Percentiles rank a stretch among this genome's conserved stretches.
Evolutionary conservation across 2,113 vertebrate species (phyloP).

Genomic region (Rhinolophus sinicus): DNA sequence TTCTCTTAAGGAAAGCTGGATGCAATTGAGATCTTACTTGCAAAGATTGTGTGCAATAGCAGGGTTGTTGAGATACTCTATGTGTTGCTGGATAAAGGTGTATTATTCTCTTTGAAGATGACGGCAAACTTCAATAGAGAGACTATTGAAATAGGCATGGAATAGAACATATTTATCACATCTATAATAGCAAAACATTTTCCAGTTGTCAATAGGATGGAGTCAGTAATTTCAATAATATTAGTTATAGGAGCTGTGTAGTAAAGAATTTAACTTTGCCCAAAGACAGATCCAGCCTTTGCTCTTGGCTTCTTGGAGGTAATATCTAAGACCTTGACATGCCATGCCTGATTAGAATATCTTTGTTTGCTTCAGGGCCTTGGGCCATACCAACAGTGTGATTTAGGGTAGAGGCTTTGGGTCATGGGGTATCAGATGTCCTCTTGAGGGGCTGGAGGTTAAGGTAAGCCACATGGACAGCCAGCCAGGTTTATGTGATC

Average conservation of each 20-base stretch:
- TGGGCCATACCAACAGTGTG: background rate
- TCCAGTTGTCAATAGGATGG: background rate
- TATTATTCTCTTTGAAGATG: background rate
- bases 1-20: background rate
- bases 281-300: background rate
- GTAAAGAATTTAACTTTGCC: background rate
- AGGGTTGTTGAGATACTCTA: background rate
- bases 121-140: background rate
- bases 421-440: background rate
- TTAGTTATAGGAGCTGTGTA: background rate
- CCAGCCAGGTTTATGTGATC: background rate
- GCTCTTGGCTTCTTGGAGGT: background rate
- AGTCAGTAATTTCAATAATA: background rate
- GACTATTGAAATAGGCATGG: background rate
- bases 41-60: background rate
- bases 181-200: background rate
- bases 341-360: background rate
- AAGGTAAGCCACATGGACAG: background rate
- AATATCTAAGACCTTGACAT: background rate
- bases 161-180: background rate
- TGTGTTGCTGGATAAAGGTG: background rate
- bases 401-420: background rate
- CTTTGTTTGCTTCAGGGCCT: background rate
- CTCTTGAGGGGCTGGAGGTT: background rate
- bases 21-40: background rate